Conservation (phyloP, 1,140 invertebrate genomes). For the Drepana arcuata region DNA sequence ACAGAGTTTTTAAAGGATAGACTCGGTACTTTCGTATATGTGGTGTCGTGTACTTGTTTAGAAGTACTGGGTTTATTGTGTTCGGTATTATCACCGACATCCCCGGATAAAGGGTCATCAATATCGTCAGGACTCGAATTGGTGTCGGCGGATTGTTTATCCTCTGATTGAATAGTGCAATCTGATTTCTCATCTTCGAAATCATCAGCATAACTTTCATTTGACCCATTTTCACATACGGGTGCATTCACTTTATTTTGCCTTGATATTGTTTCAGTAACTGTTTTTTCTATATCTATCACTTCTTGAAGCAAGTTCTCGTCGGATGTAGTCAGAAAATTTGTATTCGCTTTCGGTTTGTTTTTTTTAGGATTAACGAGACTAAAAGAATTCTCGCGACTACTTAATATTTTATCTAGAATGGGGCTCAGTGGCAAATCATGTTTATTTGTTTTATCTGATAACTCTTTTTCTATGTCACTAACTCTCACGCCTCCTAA, state of each 20-base stretch:
- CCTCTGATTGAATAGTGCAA: constrained; percentile 2
- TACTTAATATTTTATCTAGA: constrained; percentile 47
- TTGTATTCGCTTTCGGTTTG: constrained; percentile 22
- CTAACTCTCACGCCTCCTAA: constrained; percentile 55
- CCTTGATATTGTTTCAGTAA: constrained; percentile 31
- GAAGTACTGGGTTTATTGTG: constrained; percentile 6
- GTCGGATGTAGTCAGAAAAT: constrained; percentile 44
- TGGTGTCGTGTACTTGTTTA: constrained; percentile 21
- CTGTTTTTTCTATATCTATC: constrained; percentile 46
- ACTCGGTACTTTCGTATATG: constrained; percentile 36
- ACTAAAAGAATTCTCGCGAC: constrained; percentile 41
- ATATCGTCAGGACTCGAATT: not conserved
- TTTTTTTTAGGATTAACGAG: constrained; percentile 26
- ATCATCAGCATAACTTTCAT: constrained; percentile 57
- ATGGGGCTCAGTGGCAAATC: constrained; percentile 46
- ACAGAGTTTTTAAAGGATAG: constrained; percentile 55
- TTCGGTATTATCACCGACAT: constrained; percentile 1
- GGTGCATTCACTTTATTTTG: constrained; percentile 7
- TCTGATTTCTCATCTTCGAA: constrained; percentile 61
- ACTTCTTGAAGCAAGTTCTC: constrained; percentile 60
- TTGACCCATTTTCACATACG: too few species aligned
- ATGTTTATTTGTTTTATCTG: constrained; percentile 32
- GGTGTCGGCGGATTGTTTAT: constrained; percentile 4
- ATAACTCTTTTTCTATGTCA: constrained; percentile 56
- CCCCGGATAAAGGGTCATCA: not conserved